Evolutionary conservation across 1,140 invertebrate species (phyloP).

Genomic region (Phymastichus coffea): DNA sequence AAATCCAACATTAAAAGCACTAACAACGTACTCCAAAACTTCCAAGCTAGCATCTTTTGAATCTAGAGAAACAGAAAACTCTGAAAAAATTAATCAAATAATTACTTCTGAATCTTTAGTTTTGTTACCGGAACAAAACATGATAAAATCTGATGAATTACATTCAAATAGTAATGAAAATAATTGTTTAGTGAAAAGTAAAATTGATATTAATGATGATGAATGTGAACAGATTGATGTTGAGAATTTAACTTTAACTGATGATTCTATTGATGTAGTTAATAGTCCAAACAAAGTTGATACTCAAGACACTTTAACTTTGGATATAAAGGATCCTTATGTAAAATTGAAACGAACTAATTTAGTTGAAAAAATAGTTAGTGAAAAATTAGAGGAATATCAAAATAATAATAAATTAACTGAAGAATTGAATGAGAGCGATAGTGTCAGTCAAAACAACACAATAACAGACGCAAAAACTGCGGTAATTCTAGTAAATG

Average conservation of each 20-base stretch:
- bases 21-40: slow-evolving; percentile 29
- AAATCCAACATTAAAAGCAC: slow-evolving; percentile 32
- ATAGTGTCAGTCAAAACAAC: background rate
- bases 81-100: slow-evolving; percentile 14
- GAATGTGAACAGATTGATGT: slow-evolving; percentile 14
- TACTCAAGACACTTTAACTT: background rate
- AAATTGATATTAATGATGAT: slow-evolving; percentile 2
- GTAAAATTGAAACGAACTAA: slow-evolving; percentile 20
- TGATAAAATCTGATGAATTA: background rate
- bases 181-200: background rate
- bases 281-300: background rate
- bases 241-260: background rate
- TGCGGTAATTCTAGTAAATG: slow-evolving; percentile 15
- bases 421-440: slow-evolving; percentile 2
- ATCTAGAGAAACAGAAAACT: background rate
- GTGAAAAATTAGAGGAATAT: slow-evolving; percentile 8
- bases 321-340: slow-evolving; percentile 15
- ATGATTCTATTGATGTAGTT: background rate
- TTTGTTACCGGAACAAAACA: background rate
- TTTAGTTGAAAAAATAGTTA: background rate
- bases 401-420: background rate
- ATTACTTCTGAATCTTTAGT: background rate
- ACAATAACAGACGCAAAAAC: background rate
- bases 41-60: background rate
- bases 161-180: background rate